Conservation (phyloP, 1,140 invertebrate species). For the Drosophila santomea region DNA sequence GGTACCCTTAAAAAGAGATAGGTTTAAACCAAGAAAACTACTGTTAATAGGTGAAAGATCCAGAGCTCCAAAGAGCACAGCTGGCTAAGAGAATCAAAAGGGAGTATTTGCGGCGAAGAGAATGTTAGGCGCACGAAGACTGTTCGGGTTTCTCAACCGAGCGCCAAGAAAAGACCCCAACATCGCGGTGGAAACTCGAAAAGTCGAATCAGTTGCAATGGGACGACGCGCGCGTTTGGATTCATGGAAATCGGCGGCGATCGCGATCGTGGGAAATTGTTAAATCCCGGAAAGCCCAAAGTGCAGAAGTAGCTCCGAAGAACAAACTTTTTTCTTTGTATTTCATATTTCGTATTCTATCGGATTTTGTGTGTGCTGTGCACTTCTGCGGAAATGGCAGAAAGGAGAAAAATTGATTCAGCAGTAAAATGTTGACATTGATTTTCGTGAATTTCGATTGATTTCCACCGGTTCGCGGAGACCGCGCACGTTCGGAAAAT, state of each 20-base stretch:
- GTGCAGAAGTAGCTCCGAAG: conserved; percentile 34
- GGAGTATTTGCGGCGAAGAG: conserved; percentile 8
- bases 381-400: conserved; percentile 53
- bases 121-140: neutral
- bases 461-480: conserved; percentile 38
- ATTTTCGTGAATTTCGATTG: conserved; percentile 57
- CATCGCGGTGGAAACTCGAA: conserved; percentile 6
- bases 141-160: conserved; percentile 11
- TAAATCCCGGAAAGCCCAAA: conserved; percentile 53
- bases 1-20: no score
- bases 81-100: conserved; percentile 8
- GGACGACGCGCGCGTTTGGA: conserved; percentile 63
- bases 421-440: conserved; percentile 60
- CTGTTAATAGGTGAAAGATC: neutral
- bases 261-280: conserved; percentile 62
- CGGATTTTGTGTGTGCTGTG: conserved; percentile 30
- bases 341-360: conserved; percentile 10
- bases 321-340: conserved; percentile 35
- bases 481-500: conserved; percentile 13
- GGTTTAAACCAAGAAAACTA: neutral
- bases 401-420: conserved; percentile 51
- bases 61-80: neutral
- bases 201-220: conserved; percentile 37
- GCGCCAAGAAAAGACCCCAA: conserved; percentile 6
- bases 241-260: conserved; percentile 57